Evolutionary conservation across 2,113 vertebrate genomes (phyloP), one percentile per base, ranked within the genome.

Genomic region (Chamaetylas fuelleborni): DNA sequence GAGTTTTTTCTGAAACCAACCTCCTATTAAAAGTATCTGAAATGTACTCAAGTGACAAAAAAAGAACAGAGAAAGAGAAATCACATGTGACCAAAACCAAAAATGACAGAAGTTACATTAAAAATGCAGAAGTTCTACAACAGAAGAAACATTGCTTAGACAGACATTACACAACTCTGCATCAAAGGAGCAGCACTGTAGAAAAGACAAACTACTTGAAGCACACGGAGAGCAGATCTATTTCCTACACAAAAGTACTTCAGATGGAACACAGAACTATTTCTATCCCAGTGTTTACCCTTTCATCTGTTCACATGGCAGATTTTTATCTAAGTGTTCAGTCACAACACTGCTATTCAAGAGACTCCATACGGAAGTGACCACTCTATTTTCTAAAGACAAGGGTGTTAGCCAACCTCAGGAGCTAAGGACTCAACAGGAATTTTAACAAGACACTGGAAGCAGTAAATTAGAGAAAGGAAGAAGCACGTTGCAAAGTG

Each of bases 391-490:
- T 92, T 91, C 92, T 97, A 86, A 96, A 97, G 96, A 97, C 97
- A 92, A 96, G 91, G 85, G 92, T 98, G 98, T 97, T 84, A 97
- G 93, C 58, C 89, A 93, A 97, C 69, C 94, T 96, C 84, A 96
- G 83, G 72, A 96, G 92, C 62, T 96, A 97, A 96, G 82, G 94
- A 87, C 90, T 96, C 96, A 95, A 96, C 70, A 95, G 81, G 86
- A 62, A 84, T 87, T 93, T 95, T 84, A 88, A 95, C 93, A 74
- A 96, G 96, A 96, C 72, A 93, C 60, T 87, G 76, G 90, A 95
- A 98, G 97, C 94, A 33, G 93, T 93, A 86, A 97, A 91, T 80
- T 87, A 94, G 90, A 97, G 92, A 97, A 95, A 97, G 90, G 86
- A 87, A 92, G 81, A 96, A 94, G 79, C 89, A 96, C 56, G 65